Conservation (phyloP, 2,888 invertebrate species). For the Trissolcus japonicus region DNA sequence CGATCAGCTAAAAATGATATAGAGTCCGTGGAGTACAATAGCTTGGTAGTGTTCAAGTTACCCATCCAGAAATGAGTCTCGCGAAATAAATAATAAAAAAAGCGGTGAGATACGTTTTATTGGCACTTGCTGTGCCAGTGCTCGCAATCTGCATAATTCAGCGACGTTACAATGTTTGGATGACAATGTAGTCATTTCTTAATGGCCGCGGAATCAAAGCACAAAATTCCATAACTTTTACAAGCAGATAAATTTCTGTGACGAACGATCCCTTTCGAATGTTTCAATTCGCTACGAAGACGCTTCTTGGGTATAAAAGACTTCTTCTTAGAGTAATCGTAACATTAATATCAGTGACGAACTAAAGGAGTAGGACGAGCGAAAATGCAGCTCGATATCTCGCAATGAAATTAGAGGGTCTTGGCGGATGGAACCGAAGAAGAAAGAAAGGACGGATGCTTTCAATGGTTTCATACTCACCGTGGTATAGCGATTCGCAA, state of each 20-base stretch:
- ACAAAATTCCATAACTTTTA: slow-evolving; percentile 58
- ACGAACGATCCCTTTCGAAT: slow-evolving; percentile 59
- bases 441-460: slow-evolving; percentile 55
- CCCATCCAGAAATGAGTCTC: slow-evolving; percentile 13
- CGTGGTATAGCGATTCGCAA: slow-evolving; percentile 59
- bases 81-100: slow-evolving; percentile 39
- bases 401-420: slow-evolving; percentile 45
- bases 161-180: slow-evolving; percentile 46
- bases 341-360: slow-evolving; percentile 60
- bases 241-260: slow-evolving; percentile 59
- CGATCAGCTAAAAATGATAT: slow-evolving; percentile 29
- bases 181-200: slow-evolving; percentile 57
- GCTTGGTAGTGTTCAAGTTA: slow-evolving; percentile 26
- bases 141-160: slow-evolving; percentile 55
- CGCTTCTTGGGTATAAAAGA: slow-evolving; percentile 54
- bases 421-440: slow-evolving; percentile 42
- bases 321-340: slow-evolving; percentile 58
- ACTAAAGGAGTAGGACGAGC: slow-evolving; percentile 56
- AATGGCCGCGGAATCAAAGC: slow-evolving; percentile 58
- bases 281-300: slow-evolving; percentile 57
- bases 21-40: slow-evolving; percentile 16
- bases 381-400: slow-evolving; percentile 54
- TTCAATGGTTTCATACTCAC: slow-evolving; percentile 60
- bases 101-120: slow-evolving; percentile 39
- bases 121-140: slow-evolving; percentile 48